A percentile compares a stretch with the other conserved stretches of the same genome.
phyloP scores from a whole-genome alignment of 2,113 vertebrate species.

The Calyptommatus sinebrachiatus region DNA sequence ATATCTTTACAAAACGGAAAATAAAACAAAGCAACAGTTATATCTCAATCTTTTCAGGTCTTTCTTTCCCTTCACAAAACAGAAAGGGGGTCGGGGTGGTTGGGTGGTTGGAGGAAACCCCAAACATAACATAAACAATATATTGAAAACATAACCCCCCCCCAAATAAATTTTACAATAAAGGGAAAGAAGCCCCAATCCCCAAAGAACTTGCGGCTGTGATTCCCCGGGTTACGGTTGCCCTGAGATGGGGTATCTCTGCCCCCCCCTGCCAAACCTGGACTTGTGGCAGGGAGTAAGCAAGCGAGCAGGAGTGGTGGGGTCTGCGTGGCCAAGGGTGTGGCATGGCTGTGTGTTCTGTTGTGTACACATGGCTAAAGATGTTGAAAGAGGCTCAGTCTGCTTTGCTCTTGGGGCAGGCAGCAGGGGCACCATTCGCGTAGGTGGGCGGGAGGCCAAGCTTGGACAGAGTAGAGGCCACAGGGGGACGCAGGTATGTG shows the following conservation, averaged over 20 bases:
- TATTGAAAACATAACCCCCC: conserved; percentile 7
- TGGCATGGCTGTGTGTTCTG: conserved; percentile 12
- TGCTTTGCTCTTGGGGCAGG: conserved; percentile 52
- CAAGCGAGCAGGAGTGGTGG: conserved; percentile 11
- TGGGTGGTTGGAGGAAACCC: background rate
- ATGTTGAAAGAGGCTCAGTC: conserved; percentile 42
- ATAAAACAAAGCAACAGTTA: background rate
- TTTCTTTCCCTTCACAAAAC: background rate
- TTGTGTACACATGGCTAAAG: conserved; percentile 29
- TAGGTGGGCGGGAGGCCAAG: conserved; percentile 27
- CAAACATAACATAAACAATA: conserved; percentile 8
- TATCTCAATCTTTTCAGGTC: background rate
- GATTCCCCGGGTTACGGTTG: conserved; percentile 18
- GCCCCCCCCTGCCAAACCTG: conserved; percentile 5
- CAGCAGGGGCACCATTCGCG: conserved; percentile 46
- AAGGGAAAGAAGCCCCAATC: conserved; percentile 17
- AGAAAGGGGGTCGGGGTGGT: background rate
- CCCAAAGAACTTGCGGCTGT: conserved; percentile 7
- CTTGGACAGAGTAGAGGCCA: conserved; percentile 13
- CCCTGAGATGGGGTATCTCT: conserved; percentile 32
- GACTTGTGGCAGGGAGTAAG: conserved; percentile 33
- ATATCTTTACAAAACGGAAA: conserved; percentile 39
- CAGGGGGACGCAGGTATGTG: conserved; percentile 54
- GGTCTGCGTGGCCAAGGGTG: background rate
- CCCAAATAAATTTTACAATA: conserved; percentile 9